Evolutionary conservation across 2,888 invertebrate genomes (phyloP).

Genomic region (Actias luna): DNA sequence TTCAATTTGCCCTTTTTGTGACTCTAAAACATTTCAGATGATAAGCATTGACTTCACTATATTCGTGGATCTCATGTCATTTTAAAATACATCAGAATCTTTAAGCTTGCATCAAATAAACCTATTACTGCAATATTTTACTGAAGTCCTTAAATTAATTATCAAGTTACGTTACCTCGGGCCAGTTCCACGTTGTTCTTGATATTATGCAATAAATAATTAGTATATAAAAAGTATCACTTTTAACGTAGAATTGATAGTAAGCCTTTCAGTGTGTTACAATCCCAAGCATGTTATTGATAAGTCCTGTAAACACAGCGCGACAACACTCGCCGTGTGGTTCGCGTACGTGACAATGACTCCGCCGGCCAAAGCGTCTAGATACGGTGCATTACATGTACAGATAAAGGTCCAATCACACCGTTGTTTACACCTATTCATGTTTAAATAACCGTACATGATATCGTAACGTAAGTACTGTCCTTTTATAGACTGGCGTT

Average conservation of each 20-base stretch:
- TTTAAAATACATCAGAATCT: too few species aligned
- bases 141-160: neutral
- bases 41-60: too few species aligned
- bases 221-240: neutral
- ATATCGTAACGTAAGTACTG: constrained; percentile 24
- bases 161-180: constrained; percentile 8
- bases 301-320: constrained; percentile 70
- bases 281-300: constrained; percentile 61
- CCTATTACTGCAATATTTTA: neutral
- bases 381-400: constrained; percentile 48
- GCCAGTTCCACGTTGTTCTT: neutral
- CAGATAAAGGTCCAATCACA: constrained; percentile 61
- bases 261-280: constrained; percentile 36
- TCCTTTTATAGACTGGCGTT: neutral
- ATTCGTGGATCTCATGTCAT: too few species aligned
- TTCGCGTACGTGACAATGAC: constrained; percentile 69
- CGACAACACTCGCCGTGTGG: constrained; percentile 56
- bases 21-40: too few species aligned
- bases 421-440: constrained; percentile 36
- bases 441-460: constrained; percentile 22
- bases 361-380: constrained; percentile 43
- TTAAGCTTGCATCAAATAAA: neutral
- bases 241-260: constrained; percentile 13
- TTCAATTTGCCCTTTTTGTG: too few species aligned
- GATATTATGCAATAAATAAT: neutral